Conservation (phyloP, 2,113 vertebrate genomes). For the Ophiodon elongatus region DNA sequence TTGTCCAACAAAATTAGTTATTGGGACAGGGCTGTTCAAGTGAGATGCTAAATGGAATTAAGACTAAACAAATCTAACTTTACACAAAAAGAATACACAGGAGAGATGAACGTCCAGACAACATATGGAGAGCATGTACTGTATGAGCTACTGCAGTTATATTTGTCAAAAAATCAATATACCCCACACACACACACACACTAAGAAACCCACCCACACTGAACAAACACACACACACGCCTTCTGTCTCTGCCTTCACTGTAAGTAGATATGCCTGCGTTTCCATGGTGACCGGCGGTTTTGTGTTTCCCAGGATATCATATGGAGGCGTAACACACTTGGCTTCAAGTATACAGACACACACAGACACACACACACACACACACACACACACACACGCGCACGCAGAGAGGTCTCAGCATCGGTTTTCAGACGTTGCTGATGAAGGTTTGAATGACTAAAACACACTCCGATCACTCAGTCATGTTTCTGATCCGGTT, state of each 20-base stretch:
- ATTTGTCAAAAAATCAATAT: neutral
- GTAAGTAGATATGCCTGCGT: conserved; percentile 67
- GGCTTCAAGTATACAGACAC: neutral
- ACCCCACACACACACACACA: conserved; percentile 16
- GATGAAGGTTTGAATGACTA: conserved; percentile 8
- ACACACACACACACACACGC: conserved; percentile 10
- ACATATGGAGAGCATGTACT: no score
- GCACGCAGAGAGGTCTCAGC: conserved; percentile 10
- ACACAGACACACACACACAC: conserved; percentile 28
- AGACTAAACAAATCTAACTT: neutral
- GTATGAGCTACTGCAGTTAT: neutral
- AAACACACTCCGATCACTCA: neutral
- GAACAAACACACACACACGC: conserved; percentile 22
- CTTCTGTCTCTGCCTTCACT: conserved; percentile 44
- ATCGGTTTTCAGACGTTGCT: conserved; percentile 39
- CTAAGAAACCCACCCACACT: conserved; percentile 8
- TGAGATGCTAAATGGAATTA: neutral
- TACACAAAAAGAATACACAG: neutral
- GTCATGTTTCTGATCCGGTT: neutral
- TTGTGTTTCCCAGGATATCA: conserved; percentile 75
- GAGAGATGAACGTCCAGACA: neutral
- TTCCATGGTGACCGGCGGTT: conserved; percentile 71
- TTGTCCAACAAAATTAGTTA: no score
- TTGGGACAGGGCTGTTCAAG: no score
- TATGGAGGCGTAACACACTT: conserved; percentile 55